Evolutionary conservation across 2,888 invertebrate species (phyloP), one percentile per base, ranked within the genome.

Genomic region (Amphipoea oculea): DNA sequence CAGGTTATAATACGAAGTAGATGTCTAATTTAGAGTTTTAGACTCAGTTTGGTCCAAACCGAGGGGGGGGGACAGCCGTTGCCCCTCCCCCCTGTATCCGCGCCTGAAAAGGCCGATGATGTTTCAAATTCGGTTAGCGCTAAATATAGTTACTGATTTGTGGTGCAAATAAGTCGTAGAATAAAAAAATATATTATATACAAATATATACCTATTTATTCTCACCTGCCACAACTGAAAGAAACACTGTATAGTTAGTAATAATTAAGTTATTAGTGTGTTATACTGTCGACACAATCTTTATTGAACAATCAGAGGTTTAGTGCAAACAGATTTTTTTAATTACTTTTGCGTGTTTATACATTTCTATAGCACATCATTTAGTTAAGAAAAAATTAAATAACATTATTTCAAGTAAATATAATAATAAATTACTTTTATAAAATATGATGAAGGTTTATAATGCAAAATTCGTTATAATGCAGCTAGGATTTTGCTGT

Each of bases 201-300:
- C 78, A 89, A 84, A 84, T 87, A 84, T 83, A 79, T 86, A 4
- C 23, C n/a, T 65, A 83, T 75, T 88, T 89, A 88, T 88, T 83
- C 91, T 93, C 92, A 94, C 93, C 94, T 93, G 92, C 82, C 83
- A 91, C 65, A 73, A 93, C 94, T 94, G 94, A 91, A 94, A 94
- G 86, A 93, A 92, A 94, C 62, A 90, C 90, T 91, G 87, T 29
- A 17, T 67, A 42, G 48, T 91, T 90, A 89, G 51, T 91, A 89
- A 74, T 82, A 45, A 70, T 71, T 40, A 73, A 2, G 23, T 78
- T 36, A 73, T 63, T 72, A 72, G 82, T 82, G 77, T 40, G 77
- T 78, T 68, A 74, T 11, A 72, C 1, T 54, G 14, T 36, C 40
- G 2, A 62, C 4, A 72, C 11, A 45, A 60, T 62, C 14, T 62